A percentile compares a stretch with the other conserved stretches of the same genome.
phyloP scores from a whole-genome alignment of 2,888 invertebrate species.

The Brachylomia viminalis region DNA sequence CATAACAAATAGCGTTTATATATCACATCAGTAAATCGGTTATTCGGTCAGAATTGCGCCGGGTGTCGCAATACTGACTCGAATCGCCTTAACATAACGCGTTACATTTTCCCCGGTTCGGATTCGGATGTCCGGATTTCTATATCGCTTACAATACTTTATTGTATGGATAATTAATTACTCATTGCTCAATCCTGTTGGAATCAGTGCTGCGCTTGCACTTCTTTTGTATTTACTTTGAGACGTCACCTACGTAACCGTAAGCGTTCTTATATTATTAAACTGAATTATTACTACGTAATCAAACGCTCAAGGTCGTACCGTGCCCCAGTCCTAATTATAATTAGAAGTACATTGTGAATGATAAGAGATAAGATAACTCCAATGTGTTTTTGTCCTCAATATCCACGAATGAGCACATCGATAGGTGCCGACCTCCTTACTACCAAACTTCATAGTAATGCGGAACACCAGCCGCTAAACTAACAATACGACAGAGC shows the following conservation, averaged over 20 bases:
- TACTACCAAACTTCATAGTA: not conserved
- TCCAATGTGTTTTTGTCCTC: constrained; percentile 12
- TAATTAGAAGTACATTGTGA: constrained; percentile 16
- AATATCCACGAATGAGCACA: constrained; percentile 4
- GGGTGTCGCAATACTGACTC: constrained; percentile 16
- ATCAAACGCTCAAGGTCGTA: constrained; percentile 1
- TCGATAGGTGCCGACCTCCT: not conserved
- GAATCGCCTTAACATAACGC: not conserved
- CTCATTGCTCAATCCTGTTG: constrained; percentile 2
- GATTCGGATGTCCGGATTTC: constrained; percentile 43
- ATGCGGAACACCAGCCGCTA: constrained; percentile 28
- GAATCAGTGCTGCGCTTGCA: not conserved
- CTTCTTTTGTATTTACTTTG: not conserved
- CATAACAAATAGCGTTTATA: not conserved
- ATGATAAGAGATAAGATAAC: constrained; percentile 34
- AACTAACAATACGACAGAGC: constrained; percentile 15
- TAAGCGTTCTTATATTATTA: not conserved
- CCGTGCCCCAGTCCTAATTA: not conserved
- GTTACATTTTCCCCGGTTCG: constrained; percentile 1
- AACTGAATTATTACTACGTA: not conserved
- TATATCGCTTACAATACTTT: constrained; percentile 9
- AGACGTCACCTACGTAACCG: not conserved
- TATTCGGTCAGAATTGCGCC: constrained; percentile 3
- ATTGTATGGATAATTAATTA: no score
- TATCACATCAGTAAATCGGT: not conserved